Conservation (phyloP, 2,888 invertebrate species). For the Caenorhabditis sinica region DNA sequence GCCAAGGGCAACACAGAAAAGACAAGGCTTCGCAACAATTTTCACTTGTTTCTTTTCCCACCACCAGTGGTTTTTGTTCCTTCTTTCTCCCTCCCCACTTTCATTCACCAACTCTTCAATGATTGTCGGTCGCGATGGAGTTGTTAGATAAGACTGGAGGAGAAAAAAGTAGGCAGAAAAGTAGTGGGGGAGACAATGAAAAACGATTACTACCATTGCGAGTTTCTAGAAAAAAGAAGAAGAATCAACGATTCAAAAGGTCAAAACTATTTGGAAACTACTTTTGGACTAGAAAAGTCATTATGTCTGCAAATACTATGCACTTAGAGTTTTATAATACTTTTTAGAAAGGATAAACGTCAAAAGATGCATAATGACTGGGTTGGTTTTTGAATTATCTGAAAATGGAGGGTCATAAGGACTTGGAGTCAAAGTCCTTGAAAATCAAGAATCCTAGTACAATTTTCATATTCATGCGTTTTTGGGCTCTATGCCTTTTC, state of each 20-base stretch:
- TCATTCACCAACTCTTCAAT: constrained; percentile 27
- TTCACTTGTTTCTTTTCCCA: constrained; percentile 14
- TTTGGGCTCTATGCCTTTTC: too few relatives aligned
- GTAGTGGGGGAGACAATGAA: constrained; percentile 29
- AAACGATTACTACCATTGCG: constrained; percentile 49
- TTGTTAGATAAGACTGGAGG: constrained; percentile 29
- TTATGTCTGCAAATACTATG: constrained; percentile 4
- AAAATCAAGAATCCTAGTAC: too few relatives aligned
- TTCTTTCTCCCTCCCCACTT: neutral
- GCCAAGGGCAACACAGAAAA: constrained; percentile 9
- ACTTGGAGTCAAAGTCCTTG: too few relatives aligned
- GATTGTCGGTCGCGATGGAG: constrained; percentile 48
- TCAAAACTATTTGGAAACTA: constrained; percentile 22
- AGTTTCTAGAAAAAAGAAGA: neutral
- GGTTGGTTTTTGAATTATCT: too few relatives aligned
- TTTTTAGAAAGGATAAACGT: too few relatives aligned
- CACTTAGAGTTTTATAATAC: neutral
- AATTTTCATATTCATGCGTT: too few relatives aligned
- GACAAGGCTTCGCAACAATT: constrained; percentile 21
- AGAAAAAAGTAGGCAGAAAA: neutral
- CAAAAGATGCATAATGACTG: too few relatives aligned
- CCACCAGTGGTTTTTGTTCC: constrained; percentile 10
- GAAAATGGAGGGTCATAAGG: too few relatives aligned
- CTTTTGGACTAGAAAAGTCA: neutral
- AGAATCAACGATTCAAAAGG: constrained; percentile 22